A percentile compares a stretch with the other conserved stretches of the same genome.
phyloP scores from a whole-genome alignment of 2,797 vertebrate genomes.

The Alca torda region DNA sequence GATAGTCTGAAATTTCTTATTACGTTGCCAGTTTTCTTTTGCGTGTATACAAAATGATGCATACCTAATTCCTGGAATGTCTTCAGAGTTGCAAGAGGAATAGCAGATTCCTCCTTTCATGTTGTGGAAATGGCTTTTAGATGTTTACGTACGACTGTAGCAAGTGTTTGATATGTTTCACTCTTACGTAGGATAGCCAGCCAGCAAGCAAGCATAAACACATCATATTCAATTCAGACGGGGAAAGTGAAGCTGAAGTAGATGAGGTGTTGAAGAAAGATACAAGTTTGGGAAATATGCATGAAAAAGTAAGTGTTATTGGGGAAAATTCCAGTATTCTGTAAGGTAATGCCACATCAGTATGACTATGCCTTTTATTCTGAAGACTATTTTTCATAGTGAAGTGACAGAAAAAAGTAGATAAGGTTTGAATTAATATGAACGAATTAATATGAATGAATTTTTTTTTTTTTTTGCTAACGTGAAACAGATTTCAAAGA shows the following conservation, averaged over 20 bases:
- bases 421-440: background rate
- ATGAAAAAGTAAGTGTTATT: conserved; percentile 57
- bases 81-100: background rate
- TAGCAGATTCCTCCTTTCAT: background rate
- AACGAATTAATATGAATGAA: background rate
- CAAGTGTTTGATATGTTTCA: background rate
- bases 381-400: background rate
- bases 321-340: background rate
- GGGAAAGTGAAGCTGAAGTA: conserved; percentile 70
- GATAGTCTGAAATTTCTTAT: background rate
- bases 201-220: conserved; percentile 79
- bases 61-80: background rate
- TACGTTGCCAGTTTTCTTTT: background rate
- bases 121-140: background rate
- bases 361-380: background rate
- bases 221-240: conserved; percentile 87
- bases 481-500: background rate
- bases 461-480: background rate
- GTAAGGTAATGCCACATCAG: background rate
- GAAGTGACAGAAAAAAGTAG: background rate
- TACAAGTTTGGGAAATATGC: background rate
- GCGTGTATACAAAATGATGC: background rate
- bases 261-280: conserved; percentile 24
- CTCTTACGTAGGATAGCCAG: conserved; percentile 76
- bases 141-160: background rate